These are phyloP conservation scores for Trichonephila clavipes DNA, from an alignment of 1,140 invertebrate species.

Conservation along the genomic window DNA sequence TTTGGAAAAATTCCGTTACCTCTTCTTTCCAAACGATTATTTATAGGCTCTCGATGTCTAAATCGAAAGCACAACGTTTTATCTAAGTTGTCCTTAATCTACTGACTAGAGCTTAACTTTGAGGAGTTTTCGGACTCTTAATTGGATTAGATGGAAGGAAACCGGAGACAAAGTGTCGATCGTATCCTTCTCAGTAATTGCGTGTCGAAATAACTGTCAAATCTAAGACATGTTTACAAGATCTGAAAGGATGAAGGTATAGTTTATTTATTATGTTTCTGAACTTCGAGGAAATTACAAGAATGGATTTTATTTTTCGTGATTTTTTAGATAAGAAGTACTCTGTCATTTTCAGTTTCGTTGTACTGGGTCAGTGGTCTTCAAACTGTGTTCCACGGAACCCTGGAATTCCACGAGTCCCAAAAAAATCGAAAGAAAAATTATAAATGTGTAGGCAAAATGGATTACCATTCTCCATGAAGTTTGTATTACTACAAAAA, in stretches of 20 bases:
- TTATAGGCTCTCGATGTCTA: slow-evolving; percentile 23
- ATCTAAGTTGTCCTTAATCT: background rate
- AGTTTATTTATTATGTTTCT: background rate
- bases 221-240: background rate
- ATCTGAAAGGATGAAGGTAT: background rate
- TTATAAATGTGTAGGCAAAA: too few relatives aligned
- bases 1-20: slow-evolving; percentile 11
- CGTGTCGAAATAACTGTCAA: background rate
- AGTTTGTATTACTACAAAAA: too few relatives aligned
- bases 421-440: too few relatives aligned
- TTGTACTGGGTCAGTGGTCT: too few relatives aligned
- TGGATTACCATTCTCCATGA: too few relatives aligned
- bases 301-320: too few relatives aligned
- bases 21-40: slow-evolving; percentile 20
- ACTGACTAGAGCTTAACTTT: slow-evolving; percentile 26
- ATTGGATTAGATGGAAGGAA: slow-evolving; percentile 14
- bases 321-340: too few relatives aligned
- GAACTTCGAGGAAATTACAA: too few relatives aligned
- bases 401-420: too few relatives aligned
- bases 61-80: slow-evolving; percentile 2
- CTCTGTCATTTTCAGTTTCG: too few relatives aligned
- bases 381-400: too few relatives aligned
- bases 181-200: background rate
- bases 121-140: slow-evolving; percentile 35
- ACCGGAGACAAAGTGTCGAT: background rate